Evolutionary conservation across 2,797 vertebrate genomes (phyloP).

Genomic region (Morus bassanus): DNA sequence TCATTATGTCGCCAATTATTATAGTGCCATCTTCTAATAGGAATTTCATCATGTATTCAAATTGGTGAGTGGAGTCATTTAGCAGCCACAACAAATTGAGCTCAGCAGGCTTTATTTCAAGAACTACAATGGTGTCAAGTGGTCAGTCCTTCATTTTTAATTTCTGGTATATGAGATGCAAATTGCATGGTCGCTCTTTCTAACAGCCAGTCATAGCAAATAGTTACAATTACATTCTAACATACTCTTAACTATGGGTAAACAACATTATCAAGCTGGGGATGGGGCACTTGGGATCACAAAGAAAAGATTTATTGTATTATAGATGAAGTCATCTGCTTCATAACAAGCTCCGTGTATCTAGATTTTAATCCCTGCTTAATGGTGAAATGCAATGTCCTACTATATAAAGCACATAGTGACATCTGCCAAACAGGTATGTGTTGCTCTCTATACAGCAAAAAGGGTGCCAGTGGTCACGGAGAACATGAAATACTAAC

Average conservation of each 20-base stretch:
- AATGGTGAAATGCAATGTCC: fast-evolving
- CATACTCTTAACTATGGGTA: constrained; percentile 48
- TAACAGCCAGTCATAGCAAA: constrained; percentile 56
- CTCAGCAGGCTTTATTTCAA: constrained; percentile 73
- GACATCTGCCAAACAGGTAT: background rate
- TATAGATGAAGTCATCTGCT: background rate
- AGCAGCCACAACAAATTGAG: constrained; percentile 68
- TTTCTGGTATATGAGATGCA: constrained; percentile 72
- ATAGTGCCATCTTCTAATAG: constrained; percentile 27
- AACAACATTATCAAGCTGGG: constrained; percentile 66
- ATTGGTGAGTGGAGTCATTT: constrained; percentile 59
- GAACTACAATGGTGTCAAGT: constrained; percentile 69
- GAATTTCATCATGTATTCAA: constrained; percentile 68
- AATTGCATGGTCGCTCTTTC: constrained; percentile 65
- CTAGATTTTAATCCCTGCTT: background rate
- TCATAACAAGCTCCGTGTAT: background rate
- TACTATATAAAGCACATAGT: background rate
- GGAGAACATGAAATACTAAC: background rate
- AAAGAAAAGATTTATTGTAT: constrained; percentile 63
- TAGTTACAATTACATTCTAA: constrained; percentile 58
- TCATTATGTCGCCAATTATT: constrained; percentile 62
- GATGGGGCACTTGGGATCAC: constrained; percentile 28
- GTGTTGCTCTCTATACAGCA: background rate
- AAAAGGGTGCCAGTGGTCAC: background rate
- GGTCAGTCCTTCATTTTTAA: constrained; percentile 74